Evolutionary conservation across 2,888 invertebrate genomes (phyloP), one percentile per base, ranked within the genome.

Genomic region (Polydrusus tereticollis): DNA sequence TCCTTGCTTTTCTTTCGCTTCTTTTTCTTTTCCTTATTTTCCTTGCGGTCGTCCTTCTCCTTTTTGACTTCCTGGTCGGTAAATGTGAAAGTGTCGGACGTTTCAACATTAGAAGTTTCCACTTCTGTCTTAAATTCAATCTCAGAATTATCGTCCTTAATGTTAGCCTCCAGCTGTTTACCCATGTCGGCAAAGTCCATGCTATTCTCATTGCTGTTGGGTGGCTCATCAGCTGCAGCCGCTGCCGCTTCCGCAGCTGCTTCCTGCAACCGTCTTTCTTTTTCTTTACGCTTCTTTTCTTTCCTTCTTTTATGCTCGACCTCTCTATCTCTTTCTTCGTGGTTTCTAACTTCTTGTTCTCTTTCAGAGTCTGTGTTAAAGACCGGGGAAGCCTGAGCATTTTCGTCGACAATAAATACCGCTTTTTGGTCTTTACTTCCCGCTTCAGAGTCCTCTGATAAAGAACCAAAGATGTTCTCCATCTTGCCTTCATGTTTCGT

Each of bases 401-500:
- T 72, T 59, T 79, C 76, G 59, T 77, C 78, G 5, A 70, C 50
- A 23, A 70, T 82, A 81, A 74, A 83, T 81, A 57, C 65, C 38
- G 58, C 47, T 72, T 74, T 73, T 33, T 72, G 72, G 55, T 80
- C 84, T 78, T 83, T 83, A 36, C 75, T 72, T 10, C 83, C 83
- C 71, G 83, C 83, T 76, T 87, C 87, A 1, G 87, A 87, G 75
- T 91, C 90, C 78, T 95, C 95, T 0, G 95, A 94, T 72, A 95
- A 87, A 10, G 94, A 93, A 0, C 95, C 95, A 85, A 95, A 95
- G 73, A 95, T 95, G 78, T 94, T 94, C 83, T 95, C 94, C 92
- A 95, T 93, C 85, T 94, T 93, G 23, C 91, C 94, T 77, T 93
- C 93, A 73, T 93, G 90, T 78, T 92, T 90, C 0, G 84, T 80